A percentile compares a stretch with the other conserved stretches of the same genome.
These are phyloP conservation scores for Suillia variegata DNA, from an alignment of 2,888 invertebrate genomes.

Conservation along the genomic window DNA sequence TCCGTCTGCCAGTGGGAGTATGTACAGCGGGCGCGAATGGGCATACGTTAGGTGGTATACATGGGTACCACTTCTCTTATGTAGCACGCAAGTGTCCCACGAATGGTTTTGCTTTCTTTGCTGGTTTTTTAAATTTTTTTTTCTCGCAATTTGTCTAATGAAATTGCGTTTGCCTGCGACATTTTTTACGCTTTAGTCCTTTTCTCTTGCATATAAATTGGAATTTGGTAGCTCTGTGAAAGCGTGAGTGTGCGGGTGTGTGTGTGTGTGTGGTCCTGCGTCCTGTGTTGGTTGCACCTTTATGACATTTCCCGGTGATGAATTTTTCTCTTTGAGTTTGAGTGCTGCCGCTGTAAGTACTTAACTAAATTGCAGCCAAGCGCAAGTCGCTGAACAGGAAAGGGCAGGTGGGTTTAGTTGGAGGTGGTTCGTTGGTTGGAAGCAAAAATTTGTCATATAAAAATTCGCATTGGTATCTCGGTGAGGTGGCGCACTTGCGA, in stretches of 20 bases:
- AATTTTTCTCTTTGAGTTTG: conserved; percentile 54
- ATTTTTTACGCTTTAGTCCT: conserved; percentile 42
- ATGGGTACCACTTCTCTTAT: too few relatives aligned
- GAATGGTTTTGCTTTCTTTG: conserved; percentile 50
- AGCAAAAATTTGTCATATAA: conserved; percentile 44
- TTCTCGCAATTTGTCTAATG: conserved; percentile 59
- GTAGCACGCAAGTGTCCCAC: too few relatives aligned
- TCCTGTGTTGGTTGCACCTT: conserved; percentile 53
- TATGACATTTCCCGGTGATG: conserved; percentile 56
- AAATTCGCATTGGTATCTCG: too few relatives aligned
- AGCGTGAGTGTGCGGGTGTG: too few relatives aligned
- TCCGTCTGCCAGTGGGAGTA: too few relatives aligned
- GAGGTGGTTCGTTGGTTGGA: conserved; percentile 18
- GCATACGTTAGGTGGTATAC: not conserved
- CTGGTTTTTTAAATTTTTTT: too few relatives aligned
- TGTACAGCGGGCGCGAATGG: not conserved
- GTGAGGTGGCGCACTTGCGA: too few relatives aligned
- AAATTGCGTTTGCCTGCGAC: conserved; percentile 51
- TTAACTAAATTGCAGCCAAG: conserved; percentile 49
- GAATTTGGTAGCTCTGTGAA: conserved; percentile 49
- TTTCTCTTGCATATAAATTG: conserved; percentile 60
- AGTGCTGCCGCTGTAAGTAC: conserved; percentile 28
- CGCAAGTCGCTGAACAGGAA: too few relatives aligned
- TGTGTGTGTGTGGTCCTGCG: too few relatives aligned
- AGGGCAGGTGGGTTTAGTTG: too few relatives aligned